Evolutionary conservation across 2,113 vertebrate species (phyloP).

Genomic region (Puffinus mauretanicus): DNA sequence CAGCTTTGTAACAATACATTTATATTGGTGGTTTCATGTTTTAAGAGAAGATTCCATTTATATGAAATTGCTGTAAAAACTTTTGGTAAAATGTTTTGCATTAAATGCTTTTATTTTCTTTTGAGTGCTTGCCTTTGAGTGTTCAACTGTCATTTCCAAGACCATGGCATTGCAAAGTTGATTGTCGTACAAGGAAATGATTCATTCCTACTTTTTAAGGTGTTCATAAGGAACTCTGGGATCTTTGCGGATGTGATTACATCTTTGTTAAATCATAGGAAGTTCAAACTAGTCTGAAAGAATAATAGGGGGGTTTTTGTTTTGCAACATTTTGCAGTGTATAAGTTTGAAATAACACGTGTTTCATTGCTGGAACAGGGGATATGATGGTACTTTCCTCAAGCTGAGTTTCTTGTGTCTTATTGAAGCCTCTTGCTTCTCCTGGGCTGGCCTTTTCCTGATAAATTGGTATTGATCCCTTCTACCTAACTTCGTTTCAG

Average conservation of each 20-base stretch:
- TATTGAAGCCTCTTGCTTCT: neutral
- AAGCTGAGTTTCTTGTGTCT: neutral
- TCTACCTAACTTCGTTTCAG: neutral
- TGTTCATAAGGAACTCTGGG: neutral
- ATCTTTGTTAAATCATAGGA: constrained; percentile 50
- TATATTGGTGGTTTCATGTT: neutral
- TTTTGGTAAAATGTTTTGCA: constrained; percentile 39
- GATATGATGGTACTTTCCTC: neutral
- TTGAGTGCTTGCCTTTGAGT: neutral
- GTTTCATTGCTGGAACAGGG: neutral
- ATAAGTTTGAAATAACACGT: neutral
- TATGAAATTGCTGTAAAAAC: constrained; percentile 17
- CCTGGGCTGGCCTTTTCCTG: neutral
- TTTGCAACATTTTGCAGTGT: neutral
- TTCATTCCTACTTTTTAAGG: constrained; percentile 34
- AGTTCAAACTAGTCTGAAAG: constrained; percentile 6
- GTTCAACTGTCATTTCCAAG: neutral
- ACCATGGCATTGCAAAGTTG: neutral
- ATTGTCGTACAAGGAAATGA: constrained; percentile 39
- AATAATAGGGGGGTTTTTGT: neutral
- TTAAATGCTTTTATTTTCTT: constrained; percentile 53
- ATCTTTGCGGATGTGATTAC: constrained; percentile 12
- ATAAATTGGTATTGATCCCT: neutral
- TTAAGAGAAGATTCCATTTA: neutral
- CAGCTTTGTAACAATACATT: constrained; percentile 6